Evolutionary conservation across 2,113 vertebrate species (phyloP).

Genomic region (Cisticola juncidis): DNA sequence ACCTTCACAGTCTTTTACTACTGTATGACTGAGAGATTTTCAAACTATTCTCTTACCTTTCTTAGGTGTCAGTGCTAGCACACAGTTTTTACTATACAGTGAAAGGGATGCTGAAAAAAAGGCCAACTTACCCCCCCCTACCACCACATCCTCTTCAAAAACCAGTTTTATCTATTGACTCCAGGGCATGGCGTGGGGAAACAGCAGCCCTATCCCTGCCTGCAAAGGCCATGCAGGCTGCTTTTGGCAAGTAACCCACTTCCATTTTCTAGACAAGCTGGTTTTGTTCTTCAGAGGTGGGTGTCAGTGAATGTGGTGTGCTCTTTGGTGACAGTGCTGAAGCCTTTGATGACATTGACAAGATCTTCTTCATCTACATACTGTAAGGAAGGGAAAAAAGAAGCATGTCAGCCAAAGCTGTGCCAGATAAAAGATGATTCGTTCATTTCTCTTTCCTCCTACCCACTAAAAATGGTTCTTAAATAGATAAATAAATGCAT

Average conservation of each 20-base stretch:
- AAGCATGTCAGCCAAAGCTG: not conserved
- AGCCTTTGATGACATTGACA: constrained; percentile 86
- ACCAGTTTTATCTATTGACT: not conserved
- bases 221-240: not conserved
- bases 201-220: not conserved
- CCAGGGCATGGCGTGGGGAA: not conserved
- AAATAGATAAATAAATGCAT: not conserved
- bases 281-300: constrained; percentile 65
- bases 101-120: not conserved
- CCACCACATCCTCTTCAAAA: not conserved
- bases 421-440: not conserved
- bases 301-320: constrained; percentile 92
- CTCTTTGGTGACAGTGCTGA: constrained; percentile 89
- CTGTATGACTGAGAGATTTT: not conserved
- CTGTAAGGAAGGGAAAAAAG: constrained; percentile 66
- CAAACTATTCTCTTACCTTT: not conserved
- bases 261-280: not conserved
- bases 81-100: not conserved
- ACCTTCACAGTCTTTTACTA: not conserved
- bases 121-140: not conserved
- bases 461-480: not conserved
- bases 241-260: constrained; percentile 60
- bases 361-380: constrained; percentile 89
- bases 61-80: not conserved
- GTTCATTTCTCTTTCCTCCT: not conserved